Base-by-base conservation (phyloP, 2,888 invertebrate species). In the Eristalinus sepulchralis region DNA sequence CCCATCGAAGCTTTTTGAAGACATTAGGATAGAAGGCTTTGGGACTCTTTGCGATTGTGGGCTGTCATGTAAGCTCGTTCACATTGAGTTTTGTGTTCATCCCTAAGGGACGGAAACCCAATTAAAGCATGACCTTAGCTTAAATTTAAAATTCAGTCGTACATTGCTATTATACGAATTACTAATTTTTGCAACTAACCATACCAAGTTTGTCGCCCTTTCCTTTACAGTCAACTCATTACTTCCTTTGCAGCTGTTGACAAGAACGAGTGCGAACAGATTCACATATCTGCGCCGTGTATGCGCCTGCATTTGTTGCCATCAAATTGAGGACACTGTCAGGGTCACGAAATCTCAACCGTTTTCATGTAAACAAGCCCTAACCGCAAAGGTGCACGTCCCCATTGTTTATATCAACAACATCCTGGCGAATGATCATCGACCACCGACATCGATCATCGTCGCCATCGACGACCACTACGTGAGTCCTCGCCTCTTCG, bases 401-500 rank as follows among this genome's bases (percentile, higher is more conserved):
- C 53, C 66, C 59, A 72, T 77, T 72, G 67, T 67, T 77, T 83
- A 62, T 47, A 67, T 83, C 60, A 71, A 77, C 22, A 73, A 73
- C 62, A 60, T 64, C 13, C 33, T 60, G 67, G 68, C 67, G 63
- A 64, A 83, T 78, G 72, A 31, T 68, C 78, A 73, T 83, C 83
- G 83, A 83, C 83, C 83, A 68, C 83, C 83, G 83, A 83, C 83
- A 73, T 64, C 78, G 83, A 73, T 83, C 78, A 73, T 78, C 27
- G 36, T 67, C 33, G 27, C 60, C 62, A 72, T 57, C 17, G 17
- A 24, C 34, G 24, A 17, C 34, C 27, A 20, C 31, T 63, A 20
- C 17, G 62, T 63, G 13, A 33, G 36, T 10, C 27, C 22, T 27
- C 47, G 67, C 33, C 60, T 47, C 47, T 55, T 72, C 77, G 31